Evolutionary conservation across 2,888 invertebrate species (phyloP).

Genomic region (Physocephala rufipes): DNA sequence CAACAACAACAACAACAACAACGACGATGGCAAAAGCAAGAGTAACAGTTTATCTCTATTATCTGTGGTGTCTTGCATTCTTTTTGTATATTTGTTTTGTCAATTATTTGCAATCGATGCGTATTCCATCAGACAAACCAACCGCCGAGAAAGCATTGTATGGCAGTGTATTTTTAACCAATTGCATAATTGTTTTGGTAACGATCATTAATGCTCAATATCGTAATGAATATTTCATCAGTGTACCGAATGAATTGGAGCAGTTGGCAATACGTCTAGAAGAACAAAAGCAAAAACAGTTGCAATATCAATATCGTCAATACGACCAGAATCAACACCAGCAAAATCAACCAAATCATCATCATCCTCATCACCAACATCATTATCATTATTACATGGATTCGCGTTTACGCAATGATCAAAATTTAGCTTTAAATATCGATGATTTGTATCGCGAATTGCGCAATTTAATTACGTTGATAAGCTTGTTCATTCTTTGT

Average conservation of each 20-base stretch:
- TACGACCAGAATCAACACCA: too few relatives aligned
- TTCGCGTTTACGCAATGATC: neutral
- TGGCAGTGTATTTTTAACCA: slow-evolving; percentile 40
- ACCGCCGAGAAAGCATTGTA: slow-evolving; percentile 42
- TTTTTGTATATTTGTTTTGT: slow-evolving; percentile 33
- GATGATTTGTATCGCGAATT: slow-evolving; percentile 29
- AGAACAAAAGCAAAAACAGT: neutral
- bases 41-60: slow-evolving; percentile 27
- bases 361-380: too few relatives aligned
- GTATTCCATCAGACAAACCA: slow-evolving; percentile 14
- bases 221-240: slow-evolving; percentile 28
- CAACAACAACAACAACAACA: neutral
- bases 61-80: slow-evolving; percentile 33
- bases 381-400: too few relatives aligned
- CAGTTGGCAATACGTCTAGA: slow-evolving; percentile 2
- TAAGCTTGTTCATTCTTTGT: slow-evolving; percentile 17
- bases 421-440: neutral
- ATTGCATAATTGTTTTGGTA: slow-evolving; percentile 33
- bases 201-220: slow-evolving; percentile 35
- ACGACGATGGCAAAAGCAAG: neutral
- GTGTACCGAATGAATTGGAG: slow-evolving; percentile 31
- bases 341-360: too few relatives aligned
- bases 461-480: slow-evolving; percentile 2
- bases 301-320: too few relatives aligned
- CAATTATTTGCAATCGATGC: slow-evolving; percentile 24